Conservation (phyloP, 2,888 invertebrate genomes). For the Tachina lurida region DNA sequence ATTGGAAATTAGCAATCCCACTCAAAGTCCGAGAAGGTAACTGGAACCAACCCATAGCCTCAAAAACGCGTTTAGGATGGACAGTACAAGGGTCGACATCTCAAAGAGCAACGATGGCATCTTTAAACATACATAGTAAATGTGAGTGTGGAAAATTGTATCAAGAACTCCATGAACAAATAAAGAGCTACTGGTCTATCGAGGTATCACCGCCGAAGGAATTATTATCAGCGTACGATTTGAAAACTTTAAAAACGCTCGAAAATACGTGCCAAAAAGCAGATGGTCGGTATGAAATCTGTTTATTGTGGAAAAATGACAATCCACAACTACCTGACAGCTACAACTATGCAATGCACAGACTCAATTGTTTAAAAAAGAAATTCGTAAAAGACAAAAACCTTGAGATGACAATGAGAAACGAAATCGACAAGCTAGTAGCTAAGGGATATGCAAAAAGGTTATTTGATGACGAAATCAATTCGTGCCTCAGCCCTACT, state of each 20-base stretch:
- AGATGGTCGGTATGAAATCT: conserved; percentile 35
- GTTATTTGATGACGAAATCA: neutral
- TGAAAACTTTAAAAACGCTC: conserved; percentile 53
- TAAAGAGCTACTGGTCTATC: conserved; percentile 23
- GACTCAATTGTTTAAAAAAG: conserved; percentile 58
- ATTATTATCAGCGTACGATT: conserved; percentile 47
- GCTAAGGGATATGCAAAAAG: conserved; percentile 51
- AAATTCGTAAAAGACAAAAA: conserved; percentile 57
- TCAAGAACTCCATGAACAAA: conserved; percentile 17
- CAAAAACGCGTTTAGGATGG: conserved; percentile 15
- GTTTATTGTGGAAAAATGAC: conserved; percentile 62
- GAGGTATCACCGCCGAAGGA: neutral
- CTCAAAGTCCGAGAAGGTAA: conserved; percentile 44
- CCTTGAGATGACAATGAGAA: conserved; percentile 50
- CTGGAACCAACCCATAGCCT: conserved; percentile 33
- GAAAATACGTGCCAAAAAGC: conserved; percentile 37
- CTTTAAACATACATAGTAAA: neutral
- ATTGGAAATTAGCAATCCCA: conserved; percentile 54
- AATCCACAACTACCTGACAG: conserved; percentile 54
- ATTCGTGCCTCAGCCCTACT: neutral
- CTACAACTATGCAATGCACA: conserved; percentile 37
- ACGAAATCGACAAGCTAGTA: conserved; percentile 26
- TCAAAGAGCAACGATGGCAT: neutral
- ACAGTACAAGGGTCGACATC: neutral
- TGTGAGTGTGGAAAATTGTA: conserved; percentile 18